Conservation (phyloP, 1,140 invertebrate species). For the Leptopilina boulardi region DNA sequence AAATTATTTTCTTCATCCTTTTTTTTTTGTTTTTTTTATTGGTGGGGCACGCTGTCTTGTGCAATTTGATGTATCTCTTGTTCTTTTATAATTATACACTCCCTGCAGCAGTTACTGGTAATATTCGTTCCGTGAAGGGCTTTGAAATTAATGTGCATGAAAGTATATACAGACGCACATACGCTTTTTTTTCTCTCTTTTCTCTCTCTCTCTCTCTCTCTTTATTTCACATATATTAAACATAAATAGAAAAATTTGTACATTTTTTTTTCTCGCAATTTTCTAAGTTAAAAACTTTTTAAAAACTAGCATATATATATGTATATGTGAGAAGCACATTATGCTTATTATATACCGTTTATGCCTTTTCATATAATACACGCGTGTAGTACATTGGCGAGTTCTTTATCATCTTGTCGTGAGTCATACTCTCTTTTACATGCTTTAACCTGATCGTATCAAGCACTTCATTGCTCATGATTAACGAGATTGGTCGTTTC, state of each 20-base stretch:
- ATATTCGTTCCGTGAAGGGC: conserved; percentile 12
- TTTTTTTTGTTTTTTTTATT: not conserved
- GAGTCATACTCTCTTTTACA: conserved; percentile 11
- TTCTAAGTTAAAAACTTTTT: not conserved
- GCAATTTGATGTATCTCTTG: conserved; percentile 27
- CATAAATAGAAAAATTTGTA: no score
- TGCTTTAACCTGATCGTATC: conserved; percentile 4
- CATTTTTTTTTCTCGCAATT: conserved; percentile 1
- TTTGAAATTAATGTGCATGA: conserved; percentile 14
- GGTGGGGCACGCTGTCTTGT: not conserved
- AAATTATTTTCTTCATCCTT: not conserved
- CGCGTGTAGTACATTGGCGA: not conserved
- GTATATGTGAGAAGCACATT: conserved; percentile 8
- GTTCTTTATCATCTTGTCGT: conserved; percentile 26
- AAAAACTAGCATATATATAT: no score
- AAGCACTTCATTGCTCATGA: conserved; percentile 14
- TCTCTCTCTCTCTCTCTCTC: no score
- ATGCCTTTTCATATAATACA: not conserved
- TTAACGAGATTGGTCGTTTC: conserved; percentile 3
- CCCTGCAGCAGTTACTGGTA: not conserved
- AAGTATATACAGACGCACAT: not conserved
- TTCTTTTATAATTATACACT: conserved; percentile 1
- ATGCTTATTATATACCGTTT: not conserved
- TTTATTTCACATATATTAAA: no score
- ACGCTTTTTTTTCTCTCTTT: no score